Evolutionary conservation across 2,113 vertebrate genomes (phyloP).

Genomic region (Lutjanus erythropterus): DNA sequence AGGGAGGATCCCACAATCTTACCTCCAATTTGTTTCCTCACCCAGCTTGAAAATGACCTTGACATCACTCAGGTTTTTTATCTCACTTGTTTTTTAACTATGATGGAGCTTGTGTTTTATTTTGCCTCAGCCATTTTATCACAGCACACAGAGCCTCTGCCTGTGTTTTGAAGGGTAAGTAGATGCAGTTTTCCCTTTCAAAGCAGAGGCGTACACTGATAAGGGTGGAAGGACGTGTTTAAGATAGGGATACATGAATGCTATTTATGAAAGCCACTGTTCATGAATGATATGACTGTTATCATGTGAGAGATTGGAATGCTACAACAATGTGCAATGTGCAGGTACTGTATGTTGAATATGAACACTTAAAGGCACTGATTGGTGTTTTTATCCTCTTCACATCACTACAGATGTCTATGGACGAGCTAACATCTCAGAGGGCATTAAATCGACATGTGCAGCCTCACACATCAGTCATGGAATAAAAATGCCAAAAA

Average conservation of each 20-base stretch:
- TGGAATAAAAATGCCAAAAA: constrained; percentile 26
- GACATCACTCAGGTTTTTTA: constrained; percentile 8
- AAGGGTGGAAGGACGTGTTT: constrained; percentile 19
- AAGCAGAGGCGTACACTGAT: constrained; percentile 3
- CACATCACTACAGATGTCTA: not conserved
- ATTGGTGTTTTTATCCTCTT: not conserved
- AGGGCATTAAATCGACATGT: constrained; percentile 18
- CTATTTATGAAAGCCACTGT: constrained; percentile 34
- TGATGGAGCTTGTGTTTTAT: constrained; percentile 19
- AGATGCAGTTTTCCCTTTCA: not conserved
- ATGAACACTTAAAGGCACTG: not conserved
- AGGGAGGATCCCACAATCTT: too few species aligned
- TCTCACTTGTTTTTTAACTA: constrained; percentile 12
- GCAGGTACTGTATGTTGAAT: not conserved
- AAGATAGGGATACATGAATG: constrained; percentile 5
- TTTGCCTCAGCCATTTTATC: constrained; percentile 33
- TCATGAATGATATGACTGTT: constrained; percentile 6
- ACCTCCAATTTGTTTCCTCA: too few species aligned
- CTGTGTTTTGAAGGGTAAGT: constrained; percentile 26
- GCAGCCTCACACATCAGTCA: constrained; percentile 10
- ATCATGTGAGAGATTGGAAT: constrained; percentile 1
- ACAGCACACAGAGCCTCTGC: constrained; percentile 1
- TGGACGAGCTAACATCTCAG: not conserved
- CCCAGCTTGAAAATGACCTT: too few species aligned
- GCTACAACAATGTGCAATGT: not conserved